Evolutionary conservation across 37 sponge, comb jelly and placozoan genomes (phyloP).

Genomic region (Ianthella basta): DNA sequence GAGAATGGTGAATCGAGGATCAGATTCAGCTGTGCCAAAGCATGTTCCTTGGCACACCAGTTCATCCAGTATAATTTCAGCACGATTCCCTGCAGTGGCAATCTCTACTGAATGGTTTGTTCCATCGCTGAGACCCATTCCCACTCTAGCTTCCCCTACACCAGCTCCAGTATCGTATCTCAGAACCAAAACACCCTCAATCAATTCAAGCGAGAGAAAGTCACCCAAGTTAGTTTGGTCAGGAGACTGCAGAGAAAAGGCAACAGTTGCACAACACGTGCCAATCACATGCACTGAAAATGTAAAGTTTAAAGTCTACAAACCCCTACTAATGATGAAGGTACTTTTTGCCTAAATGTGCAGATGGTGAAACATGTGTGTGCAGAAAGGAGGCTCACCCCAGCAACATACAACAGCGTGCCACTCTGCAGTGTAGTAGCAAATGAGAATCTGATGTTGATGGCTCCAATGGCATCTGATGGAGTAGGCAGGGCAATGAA

Average conservation of each 20-base stretch:
- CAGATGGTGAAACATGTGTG: neutral
- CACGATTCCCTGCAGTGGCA: neutral
- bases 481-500: slow-evolving; percentile 1
- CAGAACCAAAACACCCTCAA: neutral
- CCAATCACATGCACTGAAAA: neutral
- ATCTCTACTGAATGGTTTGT: neutral
- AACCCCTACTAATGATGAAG: no score
- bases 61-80: neutral
- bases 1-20: neutral
- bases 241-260: neutral
- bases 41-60: neutral
- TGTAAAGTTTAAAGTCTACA: no score
- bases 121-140: slow-evolving; percentile 1
- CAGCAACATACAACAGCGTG: neutral
- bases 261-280: neutral
- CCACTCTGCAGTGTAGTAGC: slow-evolving; percentile 8
- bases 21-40: slow-evolving; percentile 10
- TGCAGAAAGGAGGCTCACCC: slow-evolving; percentile 13
- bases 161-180: slow-evolving; percentile 5
- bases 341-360: no score
- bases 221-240: neutral
- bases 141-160: neutral
- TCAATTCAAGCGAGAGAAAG: slow-evolving; percentile 1
- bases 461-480: neutral
- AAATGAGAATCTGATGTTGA: neutral